Conservation (phyloP, 2,888 invertebrate species). For the Drosophila stalkeri region DNA sequence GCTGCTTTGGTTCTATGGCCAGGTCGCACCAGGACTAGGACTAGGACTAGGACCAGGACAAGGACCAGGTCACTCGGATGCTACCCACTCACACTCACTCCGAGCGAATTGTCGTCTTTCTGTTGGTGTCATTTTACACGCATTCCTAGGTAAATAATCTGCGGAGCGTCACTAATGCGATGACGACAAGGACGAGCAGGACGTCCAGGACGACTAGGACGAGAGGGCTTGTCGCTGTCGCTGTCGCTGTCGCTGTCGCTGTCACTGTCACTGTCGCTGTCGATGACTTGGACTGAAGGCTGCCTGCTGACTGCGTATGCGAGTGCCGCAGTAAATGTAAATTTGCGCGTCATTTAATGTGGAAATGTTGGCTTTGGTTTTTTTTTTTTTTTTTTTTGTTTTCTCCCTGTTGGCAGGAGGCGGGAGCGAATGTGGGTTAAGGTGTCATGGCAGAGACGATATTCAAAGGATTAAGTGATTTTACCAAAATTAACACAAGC, state of each 20-base stretch:
- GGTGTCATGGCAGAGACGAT: conserved; percentile 58
- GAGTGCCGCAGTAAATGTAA: conserved; percentile 61
- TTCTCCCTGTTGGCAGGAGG: not conserved
- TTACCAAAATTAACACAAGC: conserved; percentile 63
- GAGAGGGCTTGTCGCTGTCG: not conserved
- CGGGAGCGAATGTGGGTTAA: conserved; percentile 52
- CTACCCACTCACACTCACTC: too few relatives aligned
- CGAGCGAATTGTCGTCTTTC: conserved; percentile 14
- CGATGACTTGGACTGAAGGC: conserved; percentile 35
- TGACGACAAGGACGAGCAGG: conserved; percentile 29
- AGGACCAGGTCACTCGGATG: too few relatives aligned
- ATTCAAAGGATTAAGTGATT: conserved; percentile 80
- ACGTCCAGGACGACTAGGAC: not conserved
- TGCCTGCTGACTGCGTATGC: conserved; percentile 5
- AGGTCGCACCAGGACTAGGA: conserved; percentile 38
- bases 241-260: too few relatives aligned
- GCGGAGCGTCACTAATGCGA: conserved; percentile 75
- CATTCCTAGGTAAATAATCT: conserved; percentile 77
- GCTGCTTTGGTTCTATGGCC: conserved; percentile 17
- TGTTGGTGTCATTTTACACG: conserved; percentile 69
- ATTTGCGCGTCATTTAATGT: conserved; percentile 76
- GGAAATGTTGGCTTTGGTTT: conserved; percentile 45
- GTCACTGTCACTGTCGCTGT: conserved; percentile 1
- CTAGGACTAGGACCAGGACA: too few relatives aligned
- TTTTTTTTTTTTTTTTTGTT: conserved; percentile 2